These are phyloP conservation scores for Channa argus DNA, from an alignment of 2,113 vertebrate species.

Conservation along the genomic window DNA sequence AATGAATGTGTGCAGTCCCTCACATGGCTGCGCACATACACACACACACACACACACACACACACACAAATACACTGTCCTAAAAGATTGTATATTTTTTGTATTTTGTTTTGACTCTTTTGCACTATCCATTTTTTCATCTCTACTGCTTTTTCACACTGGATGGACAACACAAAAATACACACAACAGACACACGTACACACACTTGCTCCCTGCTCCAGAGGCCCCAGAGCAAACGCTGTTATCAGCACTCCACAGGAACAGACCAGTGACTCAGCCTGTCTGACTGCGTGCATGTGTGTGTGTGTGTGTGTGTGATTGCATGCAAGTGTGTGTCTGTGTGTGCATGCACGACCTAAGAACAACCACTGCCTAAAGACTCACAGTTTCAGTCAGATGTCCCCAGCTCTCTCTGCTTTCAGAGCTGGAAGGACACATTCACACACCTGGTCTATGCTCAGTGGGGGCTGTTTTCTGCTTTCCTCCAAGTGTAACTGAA, in stretches of 20 bases:
- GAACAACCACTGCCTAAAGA: constrained; percentile 27
- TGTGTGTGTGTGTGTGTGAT: constrained; percentile 25
- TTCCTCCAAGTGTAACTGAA: background rate
- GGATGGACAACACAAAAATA: constrained; percentile 26
- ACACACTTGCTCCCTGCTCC: constrained; percentile 44
- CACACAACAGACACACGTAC: constrained; percentile 31
- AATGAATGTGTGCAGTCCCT: constrained; percentile 17
- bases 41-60: background rate
- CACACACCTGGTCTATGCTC: constrained; percentile 22
- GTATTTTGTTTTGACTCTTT: constrained; percentile 44
- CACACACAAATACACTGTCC: background rate
- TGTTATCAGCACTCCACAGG: constrained; percentile 77
- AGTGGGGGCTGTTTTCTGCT: background rate
- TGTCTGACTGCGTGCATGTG: constrained; percentile 25
- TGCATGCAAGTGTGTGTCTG: constrained; percentile 15
- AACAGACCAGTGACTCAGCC: constrained; percentile 70
- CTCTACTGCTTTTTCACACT: constrained; percentile 39
- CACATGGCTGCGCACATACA: background rate
- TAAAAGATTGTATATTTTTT: constrained; percentile 26
- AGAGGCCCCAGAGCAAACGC: constrained; percentile 57
- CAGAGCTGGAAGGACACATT: constrained; percentile 32
- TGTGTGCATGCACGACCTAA: constrained; percentile 1
- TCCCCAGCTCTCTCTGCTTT: constrained; percentile 36
- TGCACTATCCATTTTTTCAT: constrained; percentile 30
- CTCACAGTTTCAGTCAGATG: constrained; percentile 49